phyloP scores from a whole-genome alignment of 2,888 invertebrate species.

The Drosophila suboccidentalis region DNA sequence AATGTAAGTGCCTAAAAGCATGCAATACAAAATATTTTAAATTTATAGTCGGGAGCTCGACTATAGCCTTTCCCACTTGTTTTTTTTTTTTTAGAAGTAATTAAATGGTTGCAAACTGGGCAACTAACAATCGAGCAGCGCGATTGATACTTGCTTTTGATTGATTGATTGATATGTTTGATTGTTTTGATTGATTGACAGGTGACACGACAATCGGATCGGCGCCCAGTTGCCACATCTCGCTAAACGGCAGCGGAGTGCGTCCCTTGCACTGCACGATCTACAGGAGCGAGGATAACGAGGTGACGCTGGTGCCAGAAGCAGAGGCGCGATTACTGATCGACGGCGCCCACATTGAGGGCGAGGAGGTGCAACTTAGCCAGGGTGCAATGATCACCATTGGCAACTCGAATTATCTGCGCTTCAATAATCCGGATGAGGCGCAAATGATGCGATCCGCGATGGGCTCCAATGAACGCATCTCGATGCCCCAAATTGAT shows the following conservation, averaged over 20 bases:
- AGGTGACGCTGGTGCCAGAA: constrained; percentile 93
- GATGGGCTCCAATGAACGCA: constrained; percentile 89
- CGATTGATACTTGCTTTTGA: too few relatives aligned
- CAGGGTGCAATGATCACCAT: constrained; percentile 97
- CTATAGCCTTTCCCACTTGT: too few relatives aligned
- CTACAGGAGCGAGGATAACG: constrained; percentile 91
- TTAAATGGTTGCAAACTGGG: too few relatives aligned
- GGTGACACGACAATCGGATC: constrained; percentile 94
- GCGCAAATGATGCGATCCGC: constrained; percentile 95
- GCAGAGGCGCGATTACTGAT: constrained; percentile 89
- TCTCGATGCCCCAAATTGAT: constrained; percentile 92
- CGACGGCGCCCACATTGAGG: constrained; percentile 90
- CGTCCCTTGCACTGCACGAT: constrained; percentile 94
- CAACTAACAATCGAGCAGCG: too few relatives aligned
- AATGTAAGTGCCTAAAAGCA: too few relatives aligned
- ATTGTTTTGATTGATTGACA: constrained; percentile 82
- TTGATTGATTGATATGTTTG: constrained; percentile 5
- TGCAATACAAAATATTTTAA: too few relatives aligned
- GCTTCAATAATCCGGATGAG: constrained; percentile 97
- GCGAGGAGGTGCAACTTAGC: constrained; percentile 90
- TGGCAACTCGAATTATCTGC: constrained; percentile 95
- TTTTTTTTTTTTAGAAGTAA: too few relatives aligned
- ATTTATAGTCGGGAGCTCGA: too few relatives aligned
- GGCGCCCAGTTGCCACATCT: constrained; percentile 92
- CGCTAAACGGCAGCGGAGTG: constrained; percentile 94